Base-by-base conservation (phyloP, 1,140 invertebrate species). In the Anadara kagoshimensis region DNA sequence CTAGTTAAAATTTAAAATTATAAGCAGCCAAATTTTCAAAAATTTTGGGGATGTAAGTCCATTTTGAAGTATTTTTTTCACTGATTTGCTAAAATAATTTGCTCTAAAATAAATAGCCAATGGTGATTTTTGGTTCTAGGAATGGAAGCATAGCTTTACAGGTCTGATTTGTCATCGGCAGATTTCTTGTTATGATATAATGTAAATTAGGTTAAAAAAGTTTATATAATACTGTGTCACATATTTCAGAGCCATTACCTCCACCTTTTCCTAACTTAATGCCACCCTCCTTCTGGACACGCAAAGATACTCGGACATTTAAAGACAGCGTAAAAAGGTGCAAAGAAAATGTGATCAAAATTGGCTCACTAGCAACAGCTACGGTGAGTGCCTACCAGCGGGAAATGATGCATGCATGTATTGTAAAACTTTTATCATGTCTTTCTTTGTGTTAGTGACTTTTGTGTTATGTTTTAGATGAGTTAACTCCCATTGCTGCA, bases 251-350 rank as follows among this genome's bases (percentile, higher is more conserved):
- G n/a, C n/a, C n/a, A n/a, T 61, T 53, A 41, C 29, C 63, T 16
- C 45, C 74, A 24, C 65, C 73, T 18, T 57, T 82, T 67, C 81
- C 84, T 11, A 75, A 86, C 5, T 91, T 97, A 62, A 92, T 93
- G n/a, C 92, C 94, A 41, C 94, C 97, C 0, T 95, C 94, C 44
- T 96, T 99, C 93, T 99, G 98, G 98, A 99, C 96, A 0, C 91
- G 94, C 45, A 94, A 94, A 77, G 96, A 97, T 80, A 93, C 99
- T n/a, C 92, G 93, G 41, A 93, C 94, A 84, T 99, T 99, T 90
- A 99, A 99, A 89, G 83, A 86, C 26, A 81, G 82, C 49, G 81
- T 90, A 53, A 78, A 81, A 59, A 75, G 81, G 65, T 73, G 63
- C 73, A 81, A 82, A 78, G 85, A 88, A 67, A 89, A 86, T 86